Evolutionary conservation across 2,888 invertebrate species (phyloP).

Genomic region (Gibbula magus): DNA sequence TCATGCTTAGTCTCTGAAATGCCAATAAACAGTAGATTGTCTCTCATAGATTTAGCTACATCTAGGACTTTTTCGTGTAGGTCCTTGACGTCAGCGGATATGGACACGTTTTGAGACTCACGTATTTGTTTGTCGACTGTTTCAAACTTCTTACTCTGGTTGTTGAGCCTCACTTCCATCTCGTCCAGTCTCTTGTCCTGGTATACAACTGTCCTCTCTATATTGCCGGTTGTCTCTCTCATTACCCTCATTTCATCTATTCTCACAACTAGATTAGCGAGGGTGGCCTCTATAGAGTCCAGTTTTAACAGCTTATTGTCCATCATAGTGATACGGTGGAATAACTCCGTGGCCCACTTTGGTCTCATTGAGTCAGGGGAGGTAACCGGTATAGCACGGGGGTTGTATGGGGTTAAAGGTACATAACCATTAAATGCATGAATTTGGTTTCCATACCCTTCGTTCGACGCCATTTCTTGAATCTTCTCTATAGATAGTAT

Average conservation of each 20-base stretch:
- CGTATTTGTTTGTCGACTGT: not conserved
- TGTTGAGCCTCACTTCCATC: not conserved
- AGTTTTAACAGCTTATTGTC: not conserved
- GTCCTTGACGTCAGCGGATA: not conserved
- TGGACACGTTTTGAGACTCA: not conserved
- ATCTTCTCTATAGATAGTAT: too few species aligned
- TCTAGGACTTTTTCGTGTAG: not conserved
- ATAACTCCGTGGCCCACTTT: not conserved
- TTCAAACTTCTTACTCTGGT: not conserved
- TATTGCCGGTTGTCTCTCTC: not conserved
- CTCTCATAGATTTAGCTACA: not conserved
- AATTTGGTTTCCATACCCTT: too few species aligned
- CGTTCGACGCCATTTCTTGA: too few species aligned
- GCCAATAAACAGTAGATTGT: not conserved
- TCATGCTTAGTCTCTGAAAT: not conserved
- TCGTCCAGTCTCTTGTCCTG: not conserved
- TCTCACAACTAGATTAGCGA: not conserved
- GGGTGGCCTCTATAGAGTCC: not conserved
- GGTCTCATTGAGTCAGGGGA: not conserved
- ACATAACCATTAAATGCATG: not conserved
- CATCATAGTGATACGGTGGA: not conserved
- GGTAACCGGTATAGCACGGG: not conserved
- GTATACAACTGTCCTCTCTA: not conserved
- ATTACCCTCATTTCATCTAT: not conserved
- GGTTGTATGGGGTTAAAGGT: not conserved